These are phyloP conservation scores for Archilochus colubris DNA, from an alignment of 2,113 vertebrate species.

Conservation along the genomic window DNA sequence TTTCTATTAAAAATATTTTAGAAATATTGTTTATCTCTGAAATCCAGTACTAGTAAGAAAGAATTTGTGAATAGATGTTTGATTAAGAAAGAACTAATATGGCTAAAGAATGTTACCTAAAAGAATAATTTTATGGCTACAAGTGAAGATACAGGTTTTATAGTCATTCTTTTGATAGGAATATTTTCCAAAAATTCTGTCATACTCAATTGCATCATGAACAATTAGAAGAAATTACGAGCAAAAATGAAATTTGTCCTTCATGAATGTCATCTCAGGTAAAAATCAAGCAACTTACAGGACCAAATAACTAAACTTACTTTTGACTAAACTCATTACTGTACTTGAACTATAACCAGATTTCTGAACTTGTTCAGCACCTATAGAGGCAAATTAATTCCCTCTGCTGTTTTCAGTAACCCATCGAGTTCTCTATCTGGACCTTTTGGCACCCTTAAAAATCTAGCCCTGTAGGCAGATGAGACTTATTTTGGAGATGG, in stretches of 20 bases:
- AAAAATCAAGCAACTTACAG: background rate
- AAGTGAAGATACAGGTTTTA: background rate
- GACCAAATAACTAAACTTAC: background rate
- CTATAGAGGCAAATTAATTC: background rate
- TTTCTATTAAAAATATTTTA: background rate
- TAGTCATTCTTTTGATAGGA: background rate
- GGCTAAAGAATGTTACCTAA: background rate
- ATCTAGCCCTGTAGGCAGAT: background rate
- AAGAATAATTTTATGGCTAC: background rate
- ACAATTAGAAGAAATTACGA: background rate
- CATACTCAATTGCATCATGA: background rate
- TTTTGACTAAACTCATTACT: background rate
- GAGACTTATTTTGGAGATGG: rapidly evolving
- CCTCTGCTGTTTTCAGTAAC: background rate
- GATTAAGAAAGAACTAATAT: background rate
- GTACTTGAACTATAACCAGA: background rate
- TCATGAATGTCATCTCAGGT: background rate
- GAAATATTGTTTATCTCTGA: background rate
- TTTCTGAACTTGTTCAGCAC: background rate
- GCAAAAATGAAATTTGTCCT: background rate
- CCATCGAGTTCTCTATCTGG: rapidly evolving
- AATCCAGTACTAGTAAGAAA: background rate
- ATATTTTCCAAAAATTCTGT: background rate
- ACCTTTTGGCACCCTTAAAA: background rate
- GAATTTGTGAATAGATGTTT: background rate